Conservation (phyloP, 1,140 invertebrate genomes). For the Drosophila melanica region DNA sequence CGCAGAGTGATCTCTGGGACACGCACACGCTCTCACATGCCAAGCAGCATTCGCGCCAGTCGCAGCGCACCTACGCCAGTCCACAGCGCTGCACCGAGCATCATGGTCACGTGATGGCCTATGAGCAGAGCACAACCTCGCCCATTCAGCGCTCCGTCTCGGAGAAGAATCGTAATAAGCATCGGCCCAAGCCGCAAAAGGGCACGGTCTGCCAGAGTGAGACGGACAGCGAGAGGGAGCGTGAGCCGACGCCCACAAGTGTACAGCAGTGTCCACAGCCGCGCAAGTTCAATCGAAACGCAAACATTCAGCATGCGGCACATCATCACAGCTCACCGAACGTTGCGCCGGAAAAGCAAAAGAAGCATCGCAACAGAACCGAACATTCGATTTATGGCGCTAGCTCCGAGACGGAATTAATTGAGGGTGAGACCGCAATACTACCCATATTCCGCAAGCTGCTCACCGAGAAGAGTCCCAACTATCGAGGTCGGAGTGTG, state of each 20-base stretch:
- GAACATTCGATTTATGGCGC: conserved; percentile 88
- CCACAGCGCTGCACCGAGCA: conserved; percentile 82
- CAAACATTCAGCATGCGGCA: conserved; percentile 78
- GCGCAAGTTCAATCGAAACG: conserved; percentile 71
- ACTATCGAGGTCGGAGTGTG: conserved; percentile 78
- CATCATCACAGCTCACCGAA: conserved; percentile 83
- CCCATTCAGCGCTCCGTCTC: conserved; percentile 87
- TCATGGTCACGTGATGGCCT: conserved; percentile 74
- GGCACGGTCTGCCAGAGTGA: conserved; percentile 85
- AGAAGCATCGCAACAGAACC: conserved; percentile 75
- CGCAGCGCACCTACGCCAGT: conserved; percentile 77
- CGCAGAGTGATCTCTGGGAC: conserved; percentile 87
- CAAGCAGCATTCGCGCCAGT: conserved; percentile 85
- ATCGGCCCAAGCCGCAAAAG: conserved; percentile 84
- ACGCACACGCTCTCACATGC: conserved; percentile 87
- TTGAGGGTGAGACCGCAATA: conserved; percentile 90
- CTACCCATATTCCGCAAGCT: conserved; percentile 96
- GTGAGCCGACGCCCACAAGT: conserved; percentile 70
- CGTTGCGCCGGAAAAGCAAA: conserved; percentile 80
- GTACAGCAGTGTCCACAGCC: conserved; percentile 66
- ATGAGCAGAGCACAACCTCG: conserved; percentile 82
- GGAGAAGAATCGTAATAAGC: conserved; percentile 85
- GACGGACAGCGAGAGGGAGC: conserved; percentile 85
- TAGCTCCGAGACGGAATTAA: conserved; percentile 92
- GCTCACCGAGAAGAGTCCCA: conserved; percentile 88